A percentile compares a stretch with the other conserved stretches of the same genome.
These are phyloP conservation scores for Melanotaenia trifasciata DNA, from an alignment of 2,797 vertebrate genomes.

Conservation along the genomic window DNA sequence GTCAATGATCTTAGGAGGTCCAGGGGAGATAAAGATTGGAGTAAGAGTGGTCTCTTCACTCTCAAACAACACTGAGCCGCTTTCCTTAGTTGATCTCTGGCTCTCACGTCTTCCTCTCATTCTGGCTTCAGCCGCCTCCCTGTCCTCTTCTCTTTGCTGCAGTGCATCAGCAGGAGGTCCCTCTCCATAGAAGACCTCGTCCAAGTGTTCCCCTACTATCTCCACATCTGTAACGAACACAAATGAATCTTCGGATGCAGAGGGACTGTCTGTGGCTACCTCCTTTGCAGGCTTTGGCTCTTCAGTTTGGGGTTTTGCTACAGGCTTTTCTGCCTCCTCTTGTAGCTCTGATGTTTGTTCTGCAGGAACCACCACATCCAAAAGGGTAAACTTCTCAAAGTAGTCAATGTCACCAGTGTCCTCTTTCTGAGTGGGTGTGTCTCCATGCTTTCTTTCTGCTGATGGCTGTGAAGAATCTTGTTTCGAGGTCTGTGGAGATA, in stretches of 20 bases:
- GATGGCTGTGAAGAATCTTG: conserved; percentile 51
- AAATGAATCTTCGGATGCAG: conserved; percentile 74
- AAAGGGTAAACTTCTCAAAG: conserved; percentile 93
- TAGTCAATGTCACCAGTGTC: conserved; percentile 86
- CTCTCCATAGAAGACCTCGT: conserved; percentile 91
- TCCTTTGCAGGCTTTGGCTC: conserved; percentile 42
- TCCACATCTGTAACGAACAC: conserved; percentile 85
- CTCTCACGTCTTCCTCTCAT: conserved; percentile 77
- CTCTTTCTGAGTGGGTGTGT: conserved; percentile 60
- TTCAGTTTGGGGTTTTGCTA: conserved; percentile 42
- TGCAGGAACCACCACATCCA: conserved; percentile 85
- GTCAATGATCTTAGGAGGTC: conserved; percentile 87
- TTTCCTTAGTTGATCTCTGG: conserved; percentile 75
- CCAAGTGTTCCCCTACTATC: conserved; percentile 84
- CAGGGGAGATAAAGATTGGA: conserved; percentile 86
- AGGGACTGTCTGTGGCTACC: conserved; percentile 26
- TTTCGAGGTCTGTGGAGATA: conserved; percentile 52
- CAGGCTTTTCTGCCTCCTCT: conserved; percentile 36
- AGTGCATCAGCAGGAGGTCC: conserved; percentile 77
- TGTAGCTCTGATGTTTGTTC: conserved; percentile 66
- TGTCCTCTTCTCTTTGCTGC: conserved; percentile 62
- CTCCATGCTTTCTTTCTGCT: conserved; percentile 51
- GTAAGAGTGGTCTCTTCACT: conserved; percentile 88
- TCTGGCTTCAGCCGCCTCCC: conserved; percentile 28
- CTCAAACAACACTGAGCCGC: conserved; percentile 87